A percentile compares a stretch with the other conserved stretches of the same genome.
Evolutionary conservation across 2,113 vertebrate genomes (phyloP).

Genomic region (Corythaeola cristata): DNA sequence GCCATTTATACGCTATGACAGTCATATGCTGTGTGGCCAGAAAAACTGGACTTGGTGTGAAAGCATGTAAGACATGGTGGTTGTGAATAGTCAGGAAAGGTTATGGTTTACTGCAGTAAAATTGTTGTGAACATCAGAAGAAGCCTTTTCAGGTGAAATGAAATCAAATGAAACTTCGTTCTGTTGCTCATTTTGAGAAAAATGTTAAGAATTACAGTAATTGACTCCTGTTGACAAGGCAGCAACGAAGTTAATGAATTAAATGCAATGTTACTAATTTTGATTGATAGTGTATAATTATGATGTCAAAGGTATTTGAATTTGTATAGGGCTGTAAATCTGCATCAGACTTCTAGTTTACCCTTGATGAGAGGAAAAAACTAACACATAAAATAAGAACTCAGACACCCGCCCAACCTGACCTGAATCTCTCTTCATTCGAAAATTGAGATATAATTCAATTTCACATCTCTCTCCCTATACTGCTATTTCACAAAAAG

Average conservation of each 20-base stretch:
- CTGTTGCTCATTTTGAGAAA: not conserved
- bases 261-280: not conserved
- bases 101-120: not conserved
- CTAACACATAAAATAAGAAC: not conserved
- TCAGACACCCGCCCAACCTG: not conserved
- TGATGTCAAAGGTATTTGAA: not conserved
- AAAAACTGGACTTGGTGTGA: not conserved
- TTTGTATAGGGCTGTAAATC: not conserved
- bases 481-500: not conserved
- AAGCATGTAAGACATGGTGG: not conserved
- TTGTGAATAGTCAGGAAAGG: not conserved
- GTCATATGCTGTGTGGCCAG: not conserved
- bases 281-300: constrained; percentile 26
- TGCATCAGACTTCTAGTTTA: not conserved
- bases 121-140: not conserved
- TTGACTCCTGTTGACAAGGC: not conserved
- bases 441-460: not conserved
- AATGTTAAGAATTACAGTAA: not conserved
- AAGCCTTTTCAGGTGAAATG: not conserved
- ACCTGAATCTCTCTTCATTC: not conserved
- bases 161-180: not conserved
- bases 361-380: not conserved
- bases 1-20: not conserved
- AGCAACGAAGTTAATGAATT: not conserved
- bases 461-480: not conserved